These are phyloP conservation scores for Pipa parva DNA, from an alignment of 2,113 vertebrate species.

Conservation along the genomic window DNA sequence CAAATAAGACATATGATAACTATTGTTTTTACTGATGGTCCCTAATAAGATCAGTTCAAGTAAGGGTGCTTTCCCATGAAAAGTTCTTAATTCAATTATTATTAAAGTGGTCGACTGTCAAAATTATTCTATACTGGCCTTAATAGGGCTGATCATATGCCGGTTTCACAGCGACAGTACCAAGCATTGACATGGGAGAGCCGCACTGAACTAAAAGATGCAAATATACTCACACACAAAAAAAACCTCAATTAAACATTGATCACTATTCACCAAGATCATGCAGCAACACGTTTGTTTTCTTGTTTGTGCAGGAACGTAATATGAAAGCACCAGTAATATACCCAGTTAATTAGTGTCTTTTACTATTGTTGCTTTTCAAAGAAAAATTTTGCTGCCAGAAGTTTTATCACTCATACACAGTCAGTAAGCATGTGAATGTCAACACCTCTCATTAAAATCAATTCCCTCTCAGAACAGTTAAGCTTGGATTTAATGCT, in stretches of 20 bases:
- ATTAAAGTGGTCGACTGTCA: not conserved
- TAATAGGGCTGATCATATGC: not conserved
- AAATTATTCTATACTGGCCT: not conserved
- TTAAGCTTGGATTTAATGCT: not conserved
- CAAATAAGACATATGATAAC: not conserved
- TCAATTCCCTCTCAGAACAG: not conserved
- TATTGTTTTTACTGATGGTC: not conserved
- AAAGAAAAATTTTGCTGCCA: not conserved
- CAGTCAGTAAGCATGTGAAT: not conserved
- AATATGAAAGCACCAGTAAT: not conserved
- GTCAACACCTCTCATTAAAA: not conserved
- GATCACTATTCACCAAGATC: constrained; percentile 7
- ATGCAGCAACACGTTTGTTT: constrained; percentile 10
- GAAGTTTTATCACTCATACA: not conserved
- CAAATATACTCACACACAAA: not conserved
- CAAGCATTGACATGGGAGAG: not conserved
- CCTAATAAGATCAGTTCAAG: not conserved
- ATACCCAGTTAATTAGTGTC: not conserved
- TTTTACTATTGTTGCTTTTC: not conserved
- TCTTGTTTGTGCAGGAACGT: not conserved
- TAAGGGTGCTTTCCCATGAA: not conserved
- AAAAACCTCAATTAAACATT: not conserved
- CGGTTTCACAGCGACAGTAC: constrained; percentile 1
- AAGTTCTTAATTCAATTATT: not conserved
- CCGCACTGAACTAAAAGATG: constrained; percentile 6